These are phyloP conservation scores for Uropetala carovei DNA, from an alignment of 2,888 invertebrate species.

Conservation along the genomic window DNA sequence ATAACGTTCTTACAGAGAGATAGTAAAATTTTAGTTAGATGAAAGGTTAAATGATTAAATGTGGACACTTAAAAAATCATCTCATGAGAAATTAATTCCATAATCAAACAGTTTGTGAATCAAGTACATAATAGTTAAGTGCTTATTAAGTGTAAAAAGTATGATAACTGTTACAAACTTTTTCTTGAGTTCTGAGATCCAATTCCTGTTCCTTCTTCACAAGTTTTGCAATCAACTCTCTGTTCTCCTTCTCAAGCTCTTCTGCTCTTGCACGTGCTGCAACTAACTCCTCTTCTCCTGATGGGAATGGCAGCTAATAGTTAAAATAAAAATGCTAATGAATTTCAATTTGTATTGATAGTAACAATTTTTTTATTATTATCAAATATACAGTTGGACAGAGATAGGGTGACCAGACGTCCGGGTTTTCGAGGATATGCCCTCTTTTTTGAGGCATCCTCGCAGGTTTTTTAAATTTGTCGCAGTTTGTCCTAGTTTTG, in stretches of 20 bases:
- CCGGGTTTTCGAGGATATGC: too few species aligned
- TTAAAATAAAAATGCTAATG: slow-evolving; percentile 65
- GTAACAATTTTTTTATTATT: neutral
- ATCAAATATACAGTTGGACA: neutral
- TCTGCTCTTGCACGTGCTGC: slow-evolving; percentile 92
- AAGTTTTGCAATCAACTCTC: slow-evolving; percentile 89
- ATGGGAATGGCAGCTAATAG: slow-evolving; percentile 76
- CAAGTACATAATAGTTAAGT: too few species aligned
- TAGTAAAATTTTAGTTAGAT: neutral
- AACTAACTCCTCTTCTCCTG: slow-evolving; percentile 86
- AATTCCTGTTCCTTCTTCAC: slow-evolving; percentile 95
- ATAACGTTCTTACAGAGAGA: neutral
- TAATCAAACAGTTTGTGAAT: neutral
- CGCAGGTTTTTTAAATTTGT: too few species aligned
- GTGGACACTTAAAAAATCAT: neutral
- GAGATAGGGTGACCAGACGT: too few species aligned
- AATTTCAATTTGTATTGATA: neutral
- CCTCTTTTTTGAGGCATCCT: too few species aligned
- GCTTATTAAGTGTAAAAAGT: neutral
- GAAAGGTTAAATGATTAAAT: neutral
- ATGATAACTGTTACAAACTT: slow-evolving; percentile 74
- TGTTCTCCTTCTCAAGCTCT: slow-evolving; percentile 91
- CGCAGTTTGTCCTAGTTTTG: too few species aligned
- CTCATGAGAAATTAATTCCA: neutral
- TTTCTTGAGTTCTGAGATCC: slow-evolving; percentile 92